Base-by-base conservation (phyloP, 2,888 invertebrate genomes). In the Cacoxenus indagator region DNA sequence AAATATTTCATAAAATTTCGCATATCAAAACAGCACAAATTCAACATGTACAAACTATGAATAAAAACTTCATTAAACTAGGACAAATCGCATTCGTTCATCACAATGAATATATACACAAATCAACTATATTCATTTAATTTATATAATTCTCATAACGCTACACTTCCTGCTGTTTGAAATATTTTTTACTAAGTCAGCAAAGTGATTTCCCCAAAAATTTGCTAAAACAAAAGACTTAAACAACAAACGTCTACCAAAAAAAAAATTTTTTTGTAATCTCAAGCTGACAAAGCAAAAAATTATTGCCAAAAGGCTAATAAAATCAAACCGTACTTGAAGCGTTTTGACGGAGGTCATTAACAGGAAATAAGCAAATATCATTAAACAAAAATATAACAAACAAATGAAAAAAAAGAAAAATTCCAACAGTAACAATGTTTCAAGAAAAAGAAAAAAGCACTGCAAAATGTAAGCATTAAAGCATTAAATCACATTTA, bases 181-280 rank as follows among this genome's bases (percentile, higher is more conserved):
- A 37, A 2, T 37, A 37, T 11, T 11, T 1, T 11, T 11, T 11
- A 1, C 1, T 37, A 11, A 11, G 37, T 14, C 4, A 37, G 37
- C 37, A 4, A n/a, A n/a, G n/a, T n/a, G n/a, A n/a, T n/a, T n/a
- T n/a, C n/a, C n/a, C n/a, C n/a, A n/a, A n/a, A n/a, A n/a, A n/a
- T n/a, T n/a, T n/a, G n/a, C n/a, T 29, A 27, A 64, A 67, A 54
- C 67, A 37, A 64, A 67, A 67, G 67, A 67, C 67, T 64, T 54
- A 67, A 24, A 55, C 54, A 26, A 67, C 67, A 51, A 67, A 67
- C 67, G 61, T 62, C 9, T 11, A 5, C n/a, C 27, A 19, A 4
- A 17, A 17, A 17, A 48, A 5, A 48, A 19, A 48, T 17, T 48
- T 48, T 19, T 17, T 22, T 11, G 11, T 1, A 19, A 48, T 17